Conservation (phyloP, 2,113 vertebrate genomes). For the Pleuronectes platessa region DNA sequence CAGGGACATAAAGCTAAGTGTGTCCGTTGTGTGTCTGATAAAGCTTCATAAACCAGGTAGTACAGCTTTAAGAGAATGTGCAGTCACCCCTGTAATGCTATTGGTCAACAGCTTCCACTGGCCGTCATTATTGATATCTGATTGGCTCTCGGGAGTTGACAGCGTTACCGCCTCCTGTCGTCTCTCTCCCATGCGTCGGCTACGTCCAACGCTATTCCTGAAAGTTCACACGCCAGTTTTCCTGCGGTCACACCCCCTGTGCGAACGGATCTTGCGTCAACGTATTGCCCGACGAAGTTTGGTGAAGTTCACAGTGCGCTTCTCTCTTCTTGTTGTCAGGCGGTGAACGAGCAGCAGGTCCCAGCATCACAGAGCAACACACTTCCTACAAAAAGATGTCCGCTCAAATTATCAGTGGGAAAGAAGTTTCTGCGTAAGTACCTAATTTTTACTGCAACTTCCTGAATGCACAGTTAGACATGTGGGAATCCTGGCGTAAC, state of each 20-base stretch:
- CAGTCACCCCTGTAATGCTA: conserved; percentile 2
- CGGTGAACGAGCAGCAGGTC: neutral
- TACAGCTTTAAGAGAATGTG: too few species aligned
- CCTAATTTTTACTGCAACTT: neutral
- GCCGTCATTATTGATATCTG: neutral
- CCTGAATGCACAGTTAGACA: neutral
- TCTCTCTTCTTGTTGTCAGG: neutral
- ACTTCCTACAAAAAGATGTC: conserved; percentile 67
- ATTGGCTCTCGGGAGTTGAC: conserved; percentile 43
- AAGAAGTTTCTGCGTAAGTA: conserved; percentile 84
- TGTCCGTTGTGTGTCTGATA: too few species aligned
- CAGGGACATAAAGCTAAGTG: too few species aligned
- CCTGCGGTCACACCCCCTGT: neutral
- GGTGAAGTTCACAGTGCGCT: neutral
- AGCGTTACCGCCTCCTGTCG: fast-evolving
- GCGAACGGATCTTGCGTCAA: neutral
- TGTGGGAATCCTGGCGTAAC: neutral
- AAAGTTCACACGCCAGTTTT: conserved; percentile 39
- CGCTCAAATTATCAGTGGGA: conserved; percentile 82
- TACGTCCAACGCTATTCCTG: conserved; percentile 24
- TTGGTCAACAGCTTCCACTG: conserved; percentile 20
- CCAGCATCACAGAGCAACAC: neutral
- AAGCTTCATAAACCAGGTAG: too few species aligned
- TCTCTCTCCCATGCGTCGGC: neutral
- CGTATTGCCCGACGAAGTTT: conserved; percentile 2